These are phyloP conservation scores for Notolepis coatsorum DNA, from an alignment of 2,797 vertebrate species.

Conservation along the genomic window DNA sequence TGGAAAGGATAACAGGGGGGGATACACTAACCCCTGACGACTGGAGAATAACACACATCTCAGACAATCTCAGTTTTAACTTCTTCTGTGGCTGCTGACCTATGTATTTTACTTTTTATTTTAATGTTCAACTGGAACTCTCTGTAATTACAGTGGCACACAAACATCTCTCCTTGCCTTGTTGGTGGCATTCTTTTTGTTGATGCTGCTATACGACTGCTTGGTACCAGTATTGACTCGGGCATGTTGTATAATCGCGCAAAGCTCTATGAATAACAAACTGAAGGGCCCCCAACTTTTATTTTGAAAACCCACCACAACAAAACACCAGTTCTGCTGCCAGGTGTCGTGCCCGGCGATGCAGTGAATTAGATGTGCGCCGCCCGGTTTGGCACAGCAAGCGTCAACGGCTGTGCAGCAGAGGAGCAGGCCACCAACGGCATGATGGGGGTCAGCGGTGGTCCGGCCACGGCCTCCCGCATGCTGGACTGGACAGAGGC, in stretches of 20 bases:
- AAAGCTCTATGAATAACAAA: constrained; percentile 1
- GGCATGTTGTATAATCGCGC: constrained; percentile 26
- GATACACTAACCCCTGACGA: constrained; percentile 50
- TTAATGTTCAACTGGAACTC: constrained; percentile 3
- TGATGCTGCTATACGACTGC: constrained; percentile 7
- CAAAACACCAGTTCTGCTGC: constrained; percentile 4
- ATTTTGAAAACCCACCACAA: constrained; percentile 7
- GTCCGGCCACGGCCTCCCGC: constrained; percentile 58
- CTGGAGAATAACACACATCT: constrained; percentile 48
- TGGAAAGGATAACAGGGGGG: constrained; percentile 74
- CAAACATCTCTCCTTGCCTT: background rate
- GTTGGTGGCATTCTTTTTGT: constrained; percentile 5
- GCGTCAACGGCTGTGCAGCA: constrained; percentile 81
- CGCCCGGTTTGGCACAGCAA: constrained; percentile 79
- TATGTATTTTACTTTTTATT: constrained; percentile 27
- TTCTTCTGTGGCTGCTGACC: constrained; percentile 31
- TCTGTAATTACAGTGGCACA: constrained; percentile 1
- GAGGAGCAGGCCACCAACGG: constrained; percentile 61
- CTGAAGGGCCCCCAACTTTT: constrained; percentile 6
- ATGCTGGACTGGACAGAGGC: constrained; percentile 79
- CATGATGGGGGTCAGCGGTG: constrained; percentile 14
- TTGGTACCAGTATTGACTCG: constrained; percentile 17
- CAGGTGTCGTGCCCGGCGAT: constrained; percentile 31
- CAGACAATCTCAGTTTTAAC: constrained; percentile 29
- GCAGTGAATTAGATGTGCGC: constrained; percentile 84